These are phyloP conservation scores for Bujurquina vittata DNA, from an alignment of 2,113 vertebrate species.

Conservation along the genomic window DNA sequence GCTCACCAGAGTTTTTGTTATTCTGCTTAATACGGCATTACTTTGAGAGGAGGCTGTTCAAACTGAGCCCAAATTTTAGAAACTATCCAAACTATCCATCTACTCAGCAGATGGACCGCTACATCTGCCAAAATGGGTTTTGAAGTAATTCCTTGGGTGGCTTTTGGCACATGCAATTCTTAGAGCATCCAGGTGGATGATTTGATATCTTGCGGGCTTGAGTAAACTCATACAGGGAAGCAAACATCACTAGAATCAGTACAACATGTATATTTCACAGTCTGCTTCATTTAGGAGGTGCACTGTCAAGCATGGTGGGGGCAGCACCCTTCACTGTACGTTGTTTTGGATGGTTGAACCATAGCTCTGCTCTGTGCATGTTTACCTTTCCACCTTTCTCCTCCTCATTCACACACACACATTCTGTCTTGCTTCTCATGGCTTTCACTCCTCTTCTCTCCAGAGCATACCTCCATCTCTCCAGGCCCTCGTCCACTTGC, in stretches of 20 bases:
- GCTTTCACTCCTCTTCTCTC: too few species aligned
- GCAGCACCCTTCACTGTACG: too few species aligned
- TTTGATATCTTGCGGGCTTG: constrained; percentile 8
- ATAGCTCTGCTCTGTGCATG: too few species aligned
- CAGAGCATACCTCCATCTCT: too few species aligned
- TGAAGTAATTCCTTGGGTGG: constrained; percentile 21
- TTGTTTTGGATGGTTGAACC: too few species aligned
- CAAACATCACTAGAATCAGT: too few species aligned
- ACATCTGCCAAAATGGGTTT: constrained; percentile 47
- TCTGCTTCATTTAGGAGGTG: neutral
- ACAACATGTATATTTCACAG: neutral
- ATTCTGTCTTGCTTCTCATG: too few species aligned
- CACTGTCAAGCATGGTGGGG: too few species aligned
- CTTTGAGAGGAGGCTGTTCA: constrained; percentile 16
- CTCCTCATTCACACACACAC: too few species aligned
- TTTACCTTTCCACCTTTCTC: too few species aligned
- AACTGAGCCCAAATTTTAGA: constrained; percentile 39
- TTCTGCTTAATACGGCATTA: constrained; percentile 28
- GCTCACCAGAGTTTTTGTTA: neutral
- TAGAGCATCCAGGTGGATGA: constrained; percentile 40
- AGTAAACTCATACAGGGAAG: neutral
- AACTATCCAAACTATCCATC: constrained; percentile 35
- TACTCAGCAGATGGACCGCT: constrained; percentile 56
- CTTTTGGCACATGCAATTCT: constrained; percentile 15
- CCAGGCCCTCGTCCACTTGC: too few species aligned